Conservation (phyloP, 37 sponge, comb jelly and placozoan genomes). For the Tethya wilhelma region DNA sequence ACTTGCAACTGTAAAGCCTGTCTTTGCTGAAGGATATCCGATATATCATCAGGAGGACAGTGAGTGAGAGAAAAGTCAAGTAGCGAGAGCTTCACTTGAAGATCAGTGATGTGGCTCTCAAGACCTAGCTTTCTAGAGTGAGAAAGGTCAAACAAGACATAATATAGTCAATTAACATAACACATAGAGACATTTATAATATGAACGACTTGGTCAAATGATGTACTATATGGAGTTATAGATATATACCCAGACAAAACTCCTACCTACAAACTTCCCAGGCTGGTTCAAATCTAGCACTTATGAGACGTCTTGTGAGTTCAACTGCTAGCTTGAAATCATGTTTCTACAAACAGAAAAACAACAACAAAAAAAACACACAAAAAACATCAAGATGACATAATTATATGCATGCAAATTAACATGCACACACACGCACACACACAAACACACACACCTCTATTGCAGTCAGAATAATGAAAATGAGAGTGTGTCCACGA, state of each 20-base stretch:
- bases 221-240: background rate
- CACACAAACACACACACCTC: conserved; percentile 18
- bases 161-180: background rate
- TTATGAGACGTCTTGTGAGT: conserved; percentile 55
- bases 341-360: conserved; percentile 14
- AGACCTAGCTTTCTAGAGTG: conserved; percentile 29
- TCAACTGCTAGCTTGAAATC: conserved; percentile 50
- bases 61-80: conserved; percentile 66
- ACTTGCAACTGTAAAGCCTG: conserved; percentile 56
- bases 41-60: conserved; percentile 71
- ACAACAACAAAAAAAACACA: background rate
- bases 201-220: background rate
- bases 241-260: too few species aligned
- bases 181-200: too few species aligned
- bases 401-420: background rate
- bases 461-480: conserved; percentile 44
- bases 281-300: conserved; percentile 32
- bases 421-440: background rate
- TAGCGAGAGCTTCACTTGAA: conserved; percentile 24
- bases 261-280: conserved; percentile 69
- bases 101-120: background rate
- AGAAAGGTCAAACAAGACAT: background rate
- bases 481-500: conserved; percentile 56
- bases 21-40: conserved; percentile 28
- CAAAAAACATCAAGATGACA: background rate